These are phyloP conservation scores for Ennomos quercinarius DNA, from an alignment of 2,888 invertebrate species.

Conservation along the genomic window DNA sequence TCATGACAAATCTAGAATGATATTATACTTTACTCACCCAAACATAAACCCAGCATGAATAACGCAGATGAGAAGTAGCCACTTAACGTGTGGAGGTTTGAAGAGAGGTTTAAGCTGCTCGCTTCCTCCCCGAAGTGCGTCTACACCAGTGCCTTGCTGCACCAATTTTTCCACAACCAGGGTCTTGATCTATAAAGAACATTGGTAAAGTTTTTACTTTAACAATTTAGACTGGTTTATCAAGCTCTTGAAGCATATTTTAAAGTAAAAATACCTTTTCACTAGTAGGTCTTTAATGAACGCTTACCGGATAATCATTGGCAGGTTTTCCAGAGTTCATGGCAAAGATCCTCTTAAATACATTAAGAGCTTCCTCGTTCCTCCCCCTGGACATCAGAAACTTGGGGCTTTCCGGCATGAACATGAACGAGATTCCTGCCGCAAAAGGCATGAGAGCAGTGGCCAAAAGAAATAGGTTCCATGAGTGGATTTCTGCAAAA, in stretches of 20 bases:
- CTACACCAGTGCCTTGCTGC: conserved; percentile 66
- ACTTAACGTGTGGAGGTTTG: conserved; percentile 84
- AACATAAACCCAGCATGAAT: conserved; percentile 75
- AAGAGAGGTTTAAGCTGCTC: conserved; percentile 88
- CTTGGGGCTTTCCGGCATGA: conserved; percentile 92
- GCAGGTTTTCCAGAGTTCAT: conserved; percentile 87
- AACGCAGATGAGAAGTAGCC: conserved; percentile 87
- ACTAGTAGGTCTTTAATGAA: no score
- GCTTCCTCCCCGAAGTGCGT: conserved; percentile 85
- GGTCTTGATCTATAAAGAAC: conserved; percentile 64
- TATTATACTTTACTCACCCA: conserved; percentile 55
- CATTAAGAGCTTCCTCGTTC: conserved; percentile 87
- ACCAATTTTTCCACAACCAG: conserved; percentile 70
- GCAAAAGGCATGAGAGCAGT: conserved; percentile 88
- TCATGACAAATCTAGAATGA: no score
- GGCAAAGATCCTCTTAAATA: conserved; percentile 87
- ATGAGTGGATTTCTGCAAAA: conserved; percentile 83
- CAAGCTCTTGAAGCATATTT: no score
- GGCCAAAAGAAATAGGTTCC: conserved; percentile 87
- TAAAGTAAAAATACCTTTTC: no score
- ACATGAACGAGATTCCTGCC: conserved; percentile 85
- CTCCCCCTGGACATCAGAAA: conserved; percentile 89
- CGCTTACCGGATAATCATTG: conserved; percentile 88
- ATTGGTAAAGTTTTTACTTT: background rate
- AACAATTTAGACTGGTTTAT: no score